These are phyloP conservation scores for Diadema setosum DNA, from an alignment of 35 echinoderm and acorn worm genomes.

Conservation along the genomic window DNA sequence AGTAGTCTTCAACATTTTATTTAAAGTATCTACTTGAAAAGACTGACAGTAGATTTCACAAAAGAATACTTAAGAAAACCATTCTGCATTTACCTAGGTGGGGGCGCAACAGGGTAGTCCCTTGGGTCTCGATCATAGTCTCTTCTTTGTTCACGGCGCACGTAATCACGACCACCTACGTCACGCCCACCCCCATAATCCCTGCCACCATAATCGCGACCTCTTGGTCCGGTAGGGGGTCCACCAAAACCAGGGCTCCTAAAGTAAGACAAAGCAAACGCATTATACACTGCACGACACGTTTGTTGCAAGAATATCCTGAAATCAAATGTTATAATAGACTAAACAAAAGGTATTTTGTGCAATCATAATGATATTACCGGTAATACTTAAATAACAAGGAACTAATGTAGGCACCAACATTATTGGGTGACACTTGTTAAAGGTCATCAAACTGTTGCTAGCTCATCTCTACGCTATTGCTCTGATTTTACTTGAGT, in stretches of 20 bases:
- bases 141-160: background rate
- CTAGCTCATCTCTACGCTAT: no score
- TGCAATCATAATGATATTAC: no score
- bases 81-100: background rate
- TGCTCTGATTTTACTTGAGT: no score
- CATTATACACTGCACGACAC: no score
- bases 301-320: no score
- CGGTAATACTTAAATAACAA: no score
- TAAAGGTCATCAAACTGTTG: no score
- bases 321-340: no score
- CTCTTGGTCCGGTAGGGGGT: background rate
- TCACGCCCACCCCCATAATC: background rate
- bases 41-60: background rate
- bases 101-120: background rate
- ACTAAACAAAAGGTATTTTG: no score
- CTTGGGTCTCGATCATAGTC: background rate
- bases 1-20: background rate
- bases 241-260: background rate
- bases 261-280: background rate
- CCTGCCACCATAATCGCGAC: conserved; percentile 3
- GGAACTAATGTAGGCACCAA: no score
- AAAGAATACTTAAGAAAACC: no score
- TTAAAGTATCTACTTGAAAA: background rate
- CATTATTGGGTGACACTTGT: no score
- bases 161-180: background rate